Percentiles rank a stretch among this genome's conserved stretches.
Conservation (phyloP, 1,140 invertebrate genomes). For the Drosophila burlai region DNA sequence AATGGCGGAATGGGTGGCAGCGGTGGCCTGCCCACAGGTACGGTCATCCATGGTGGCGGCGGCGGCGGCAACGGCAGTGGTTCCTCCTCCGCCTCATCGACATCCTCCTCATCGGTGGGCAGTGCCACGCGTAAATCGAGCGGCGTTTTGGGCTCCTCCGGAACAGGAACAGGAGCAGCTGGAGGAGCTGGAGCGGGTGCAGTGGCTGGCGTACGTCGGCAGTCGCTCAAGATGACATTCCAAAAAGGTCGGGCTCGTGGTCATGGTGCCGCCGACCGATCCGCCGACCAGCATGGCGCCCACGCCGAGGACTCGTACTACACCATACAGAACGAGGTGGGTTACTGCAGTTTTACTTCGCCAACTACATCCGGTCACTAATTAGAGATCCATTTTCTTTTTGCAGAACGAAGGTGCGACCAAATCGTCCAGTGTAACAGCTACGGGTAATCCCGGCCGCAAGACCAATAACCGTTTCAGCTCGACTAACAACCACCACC, state of each 20-base stretch:
- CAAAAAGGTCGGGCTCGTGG: slow-evolving; percentile 90
- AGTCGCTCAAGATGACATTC: slow-evolving; percentile 92
- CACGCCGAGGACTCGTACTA: slow-evolving; percentile 89
- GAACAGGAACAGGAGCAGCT: slow-evolving; percentile 5
- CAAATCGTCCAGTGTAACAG: slow-evolving; percentile 55
- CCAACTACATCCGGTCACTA: neutral
- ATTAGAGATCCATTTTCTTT: neutral
- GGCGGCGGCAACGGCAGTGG: neutral
- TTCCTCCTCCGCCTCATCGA: slow-evolving; percentile 30
- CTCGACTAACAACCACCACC: slow-evolving; percentile 68
- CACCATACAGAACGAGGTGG: slow-evolving; percentile 92
- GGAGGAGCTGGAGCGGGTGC: slow-evolving; percentile 10
- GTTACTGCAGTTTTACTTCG: neutral
- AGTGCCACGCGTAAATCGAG: slow-evolving; percentile 67
- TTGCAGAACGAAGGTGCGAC: slow-evolving; percentile 81
- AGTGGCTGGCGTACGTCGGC: slow-evolving; percentile 86
- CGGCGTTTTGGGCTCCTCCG: slow-evolving; percentile 19
- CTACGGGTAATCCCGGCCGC: slow-evolving; percentile 60
- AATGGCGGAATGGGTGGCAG: slow-evolving; percentile 53
- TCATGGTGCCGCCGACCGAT: slow-evolving; percentile 86
- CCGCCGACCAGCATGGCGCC: slow-evolving; percentile 85
- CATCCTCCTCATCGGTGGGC: slow-evolving; percentile 84
- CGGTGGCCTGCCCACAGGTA: slow-evolving; percentile 61
- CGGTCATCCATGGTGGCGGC: slow-evolving; percentile 57
- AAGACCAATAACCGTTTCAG: slow-evolving; percentile 82